Evolutionary conservation across 1,140 invertebrate species (phyloP).

Genomic region (Sesamia nonagrioides): DNA sequence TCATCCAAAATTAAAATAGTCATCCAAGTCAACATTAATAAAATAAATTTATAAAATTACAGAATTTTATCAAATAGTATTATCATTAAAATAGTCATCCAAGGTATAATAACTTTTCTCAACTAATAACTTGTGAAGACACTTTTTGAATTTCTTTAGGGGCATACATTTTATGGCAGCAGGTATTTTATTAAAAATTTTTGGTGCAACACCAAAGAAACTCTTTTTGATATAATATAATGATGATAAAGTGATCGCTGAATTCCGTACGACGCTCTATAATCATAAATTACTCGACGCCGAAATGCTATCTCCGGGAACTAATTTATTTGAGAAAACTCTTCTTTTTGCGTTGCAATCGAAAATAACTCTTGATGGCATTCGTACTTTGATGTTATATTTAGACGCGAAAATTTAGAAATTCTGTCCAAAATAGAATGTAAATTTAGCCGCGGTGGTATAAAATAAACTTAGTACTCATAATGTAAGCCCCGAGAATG

Average conservation of each 20-base stretch:
- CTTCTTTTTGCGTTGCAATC: slow-evolving; percentile 41
- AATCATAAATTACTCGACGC: slow-evolving; percentile 22
- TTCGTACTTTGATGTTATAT: slow-evolving; percentile 43
- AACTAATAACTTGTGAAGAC: too few relatives aligned
- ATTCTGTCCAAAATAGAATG: slow-evolving; percentile 27
- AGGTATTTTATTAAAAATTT: too few relatives aligned
- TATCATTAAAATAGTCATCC: too few relatives aligned
- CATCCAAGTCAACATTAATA: too few relatives aligned
- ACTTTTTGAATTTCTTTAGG: too few relatives aligned
- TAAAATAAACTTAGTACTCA: slow-evolving; percentile 14
- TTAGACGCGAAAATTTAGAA: slow-evolving; percentile 38
- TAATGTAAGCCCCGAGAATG: slow-evolving; percentile 16
- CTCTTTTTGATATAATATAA: too few relatives aligned
- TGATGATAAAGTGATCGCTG: slow-evolving; percentile 17
- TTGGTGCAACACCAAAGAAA: too few relatives aligned
- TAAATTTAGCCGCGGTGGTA: slow-evolving; percentile 1
- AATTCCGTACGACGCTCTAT: slow-evolving; percentile 16
- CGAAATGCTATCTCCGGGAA: slow-evolving; percentile 24
- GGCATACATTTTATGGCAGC: too few relatives aligned
- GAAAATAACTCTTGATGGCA: slow-evolving; percentile 41
- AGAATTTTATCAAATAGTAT: too few relatives aligned
- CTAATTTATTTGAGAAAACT: slow-evolving; percentile 12
- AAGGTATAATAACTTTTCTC: too few relatives aligned
- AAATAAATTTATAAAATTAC: too few relatives aligned
- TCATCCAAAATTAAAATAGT: too few relatives aligned